Evolutionary conservation across 2,113 vertebrate genomes (phyloP).

Genomic region (Mormyrus iriodes): DNA sequence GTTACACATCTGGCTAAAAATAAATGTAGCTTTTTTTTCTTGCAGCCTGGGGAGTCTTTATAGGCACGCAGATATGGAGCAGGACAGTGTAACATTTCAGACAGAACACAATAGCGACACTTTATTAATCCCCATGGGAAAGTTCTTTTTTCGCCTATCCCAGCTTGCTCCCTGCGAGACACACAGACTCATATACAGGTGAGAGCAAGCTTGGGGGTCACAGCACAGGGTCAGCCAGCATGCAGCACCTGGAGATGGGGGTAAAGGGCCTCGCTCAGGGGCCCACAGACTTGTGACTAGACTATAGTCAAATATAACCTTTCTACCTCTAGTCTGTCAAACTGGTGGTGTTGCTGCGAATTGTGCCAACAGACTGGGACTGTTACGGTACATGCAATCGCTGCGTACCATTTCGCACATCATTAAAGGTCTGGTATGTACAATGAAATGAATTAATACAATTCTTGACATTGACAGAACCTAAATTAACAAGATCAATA

Average conservation of each 20-base stretch:
- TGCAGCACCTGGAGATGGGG: background rate
- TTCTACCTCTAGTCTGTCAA: background rate
- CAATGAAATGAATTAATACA: background rate
- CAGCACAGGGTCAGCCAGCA: background rate
- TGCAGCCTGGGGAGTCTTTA: background rate
- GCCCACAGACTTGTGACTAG: background rate
- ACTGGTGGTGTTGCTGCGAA: background rate
- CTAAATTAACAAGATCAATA: too few species aligned
- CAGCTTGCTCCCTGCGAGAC: background rate
- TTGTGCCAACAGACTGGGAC: background rate
- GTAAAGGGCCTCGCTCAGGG: background rate
- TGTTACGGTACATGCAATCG: background rate
- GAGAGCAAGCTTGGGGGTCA: background rate
- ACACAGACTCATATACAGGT: too few species aligned
- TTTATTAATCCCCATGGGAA: background rate
- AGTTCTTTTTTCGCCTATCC: background rate
- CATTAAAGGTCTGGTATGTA: background rate
- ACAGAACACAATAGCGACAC: background rate
- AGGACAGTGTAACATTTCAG: background rate
- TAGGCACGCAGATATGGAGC: background rate
- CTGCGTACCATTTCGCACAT: too few species aligned
- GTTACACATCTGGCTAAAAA: background rate
- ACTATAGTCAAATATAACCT: background rate
- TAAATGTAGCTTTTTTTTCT: too few species aligned
- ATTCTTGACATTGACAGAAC: background rate